Percentiles rank a stretch among this genome's conserved stretches.
Conservation (phyloP, 2,113 vertebrate genomes). For the Glaucomys volans region DNA sequence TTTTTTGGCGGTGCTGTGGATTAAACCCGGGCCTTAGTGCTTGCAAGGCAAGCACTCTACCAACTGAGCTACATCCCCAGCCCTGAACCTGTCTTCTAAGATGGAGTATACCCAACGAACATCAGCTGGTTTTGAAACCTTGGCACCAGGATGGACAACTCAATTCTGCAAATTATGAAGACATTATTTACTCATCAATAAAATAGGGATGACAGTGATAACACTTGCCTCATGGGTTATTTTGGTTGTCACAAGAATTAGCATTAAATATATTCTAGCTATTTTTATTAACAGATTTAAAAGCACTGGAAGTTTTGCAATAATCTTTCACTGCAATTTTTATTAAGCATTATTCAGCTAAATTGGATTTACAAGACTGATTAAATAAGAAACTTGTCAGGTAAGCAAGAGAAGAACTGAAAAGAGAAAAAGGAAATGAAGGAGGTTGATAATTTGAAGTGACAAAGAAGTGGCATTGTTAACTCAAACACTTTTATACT, state of each 20-base stretch:
- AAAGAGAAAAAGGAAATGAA: slow-evolving; percentile 19
- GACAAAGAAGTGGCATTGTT: slow-evolving; percentile 41
- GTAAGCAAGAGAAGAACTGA: slow-evolving; percentile 19
- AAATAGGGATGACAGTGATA: not conserved
- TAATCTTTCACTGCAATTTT: not conserved
- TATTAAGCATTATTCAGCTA: not conserved
- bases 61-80: too few relatives aligned
- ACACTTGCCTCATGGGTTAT: not conserved
- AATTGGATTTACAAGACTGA: not conserved
- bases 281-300: not conserved
- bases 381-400: slow-evolving; percentile 12
- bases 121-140: not conserved
- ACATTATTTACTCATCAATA: not conserved
- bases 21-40: too few relatives aligned
- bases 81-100: too few relatives aligned
- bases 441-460: slow-evolving; percentile 24
- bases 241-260: not conserved
- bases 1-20: too few relatives aligned
- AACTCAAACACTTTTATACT: slow-evolving; percentile 83
- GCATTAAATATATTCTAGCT: not conserved
- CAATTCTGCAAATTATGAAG: not conserved
- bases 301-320: not conserved
- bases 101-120: not conserved
- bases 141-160: not conserved
- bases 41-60: too few relatives aligned